Evolutionary conservation across 2,888 invertebrate species (phyloP), one percentile per base, ranked within the genome.

Genomic region (Blomia tropicalis): DNA sequence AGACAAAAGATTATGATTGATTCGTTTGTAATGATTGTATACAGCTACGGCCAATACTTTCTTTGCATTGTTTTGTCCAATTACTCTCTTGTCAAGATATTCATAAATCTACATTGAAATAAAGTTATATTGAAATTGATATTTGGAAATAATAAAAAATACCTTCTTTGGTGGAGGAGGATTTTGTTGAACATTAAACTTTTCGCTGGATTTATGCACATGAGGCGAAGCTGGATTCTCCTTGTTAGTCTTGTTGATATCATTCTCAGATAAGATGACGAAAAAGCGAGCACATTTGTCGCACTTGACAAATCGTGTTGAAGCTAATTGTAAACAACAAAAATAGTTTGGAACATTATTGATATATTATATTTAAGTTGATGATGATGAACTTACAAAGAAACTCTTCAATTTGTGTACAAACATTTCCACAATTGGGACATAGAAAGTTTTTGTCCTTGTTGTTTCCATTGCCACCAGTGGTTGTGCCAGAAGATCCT

Each of bases 261-360:
- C 92, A 41, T 87, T 83, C 71, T 93, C 92, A 68, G 90, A 90
- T 66, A 93, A 79, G 27, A 95, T 91, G 36, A 93, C 91, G 74
- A 93, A 95, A 78, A 95, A 93, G 74, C 93, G 92, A 76, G 92
- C 90, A 73, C 95, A 95, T 75, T 92, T 93, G 75, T 93, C 92
- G 76, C 95, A 95, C 76, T 92, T 93, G 41, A 95, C 93, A 77
- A 95, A 95, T 69, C 92, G 81, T 51, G 92, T 91, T 59, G 92
- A 91, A 64, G 81, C 80, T 81, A 68, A n/a, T 67, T 69, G 44
- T 69, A 56, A 56, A 14, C 56, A 11, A 7, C 5, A 47, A 47
- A 47, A 11, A 7, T 11, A 19, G 51, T 47, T 30, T 3, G 22
- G 23, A 25, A 11, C 14, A 27, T 11, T 14, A 11, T n/a, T 56